phyloP scores from a whole-genome alignment of 2,113 vertebrate species.

The Hippocampus abdominalis region DNA sequence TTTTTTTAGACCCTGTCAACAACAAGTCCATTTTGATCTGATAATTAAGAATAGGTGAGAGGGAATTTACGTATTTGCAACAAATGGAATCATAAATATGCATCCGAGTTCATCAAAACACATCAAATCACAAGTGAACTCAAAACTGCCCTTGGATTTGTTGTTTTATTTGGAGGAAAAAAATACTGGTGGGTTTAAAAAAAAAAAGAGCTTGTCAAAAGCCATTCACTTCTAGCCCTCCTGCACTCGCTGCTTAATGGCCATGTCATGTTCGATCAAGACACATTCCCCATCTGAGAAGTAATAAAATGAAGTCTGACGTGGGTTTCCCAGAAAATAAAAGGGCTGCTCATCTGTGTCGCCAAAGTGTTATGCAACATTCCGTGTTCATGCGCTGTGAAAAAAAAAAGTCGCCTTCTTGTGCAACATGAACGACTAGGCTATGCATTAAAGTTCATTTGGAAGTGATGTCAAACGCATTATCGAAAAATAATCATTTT shows the following conservation, averaged over 20 bases:
- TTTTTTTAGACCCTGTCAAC: too few species aligned
- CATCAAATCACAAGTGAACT: too few species aligned
- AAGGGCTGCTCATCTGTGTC: background rate
- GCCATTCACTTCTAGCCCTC: background rate
- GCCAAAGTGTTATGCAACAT: background rate
- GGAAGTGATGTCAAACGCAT: background rate
- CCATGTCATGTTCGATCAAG: conserved; percentile 1
- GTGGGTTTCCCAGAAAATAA: background rate
- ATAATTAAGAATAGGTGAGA: too few species aligned
- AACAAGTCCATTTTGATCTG: background rate
- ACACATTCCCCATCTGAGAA: background rate
- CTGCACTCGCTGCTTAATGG: background rate
- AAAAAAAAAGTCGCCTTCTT: background rate
- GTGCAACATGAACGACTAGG: background rate
- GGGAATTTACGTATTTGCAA: too few species aligned
- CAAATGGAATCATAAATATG: background rate
- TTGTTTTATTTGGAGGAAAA: too few species aligned
- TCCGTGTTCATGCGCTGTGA: background rate
- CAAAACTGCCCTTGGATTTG: background rate
- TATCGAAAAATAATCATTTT: background rate
- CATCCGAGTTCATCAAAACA: too few species aligned
- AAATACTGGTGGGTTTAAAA: too few species aligned
- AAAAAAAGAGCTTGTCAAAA: background rate
- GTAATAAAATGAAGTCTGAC: background rate
- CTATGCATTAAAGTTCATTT: background rate